A percentile compares a stretch with the other conserved stretches of the same genome.
Evolutionary conservation across 2,797 vertebrate species (phyloP).

Genomic region (Enteromius treurensis): DNA sequence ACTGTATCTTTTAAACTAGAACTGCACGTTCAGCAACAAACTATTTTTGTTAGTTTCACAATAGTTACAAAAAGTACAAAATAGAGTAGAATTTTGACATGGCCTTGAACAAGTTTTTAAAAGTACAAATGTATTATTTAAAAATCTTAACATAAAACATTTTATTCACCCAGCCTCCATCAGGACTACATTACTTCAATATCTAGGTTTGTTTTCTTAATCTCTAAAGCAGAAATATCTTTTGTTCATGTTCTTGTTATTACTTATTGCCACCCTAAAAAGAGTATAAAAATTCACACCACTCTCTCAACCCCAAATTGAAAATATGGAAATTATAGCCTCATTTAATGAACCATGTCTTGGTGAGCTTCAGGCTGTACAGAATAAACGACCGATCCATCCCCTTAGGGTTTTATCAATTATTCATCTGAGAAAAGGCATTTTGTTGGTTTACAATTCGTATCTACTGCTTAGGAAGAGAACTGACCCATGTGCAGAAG

Average conservation of each 20-base stretch:
- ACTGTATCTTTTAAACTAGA: neutral
- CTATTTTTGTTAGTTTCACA: neutral
- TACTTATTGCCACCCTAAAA: neutral
- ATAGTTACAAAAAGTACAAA: neutral
- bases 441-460: constrained; percentile 26
- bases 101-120: neutral
- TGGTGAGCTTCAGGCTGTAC: constrained; percentile 52
- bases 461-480: constrained; percentile 32
- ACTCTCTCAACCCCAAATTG: neutral
- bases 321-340: constrained; percentile 60
- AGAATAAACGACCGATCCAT: constrained; percentile 62
- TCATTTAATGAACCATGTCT: constrained; percentile 53
- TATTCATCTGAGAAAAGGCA: constrained; percentile 63
- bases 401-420: constrained; percentile 63
- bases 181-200: neutral
- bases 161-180: neutral
- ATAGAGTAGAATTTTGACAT: neutral
- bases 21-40: neutral
- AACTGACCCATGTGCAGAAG: constrained; percentile 26
- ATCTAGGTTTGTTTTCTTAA: neutral
- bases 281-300: neutral
- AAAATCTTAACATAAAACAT: neutral
- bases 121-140: neutral
- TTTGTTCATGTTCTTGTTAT: constrained; percentile 4
- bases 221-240: neutral